Evolutionary conservation across 2,113 vertebrate genomes (phyloP).

Genomic region (Aphyosemion australe): DNA sequence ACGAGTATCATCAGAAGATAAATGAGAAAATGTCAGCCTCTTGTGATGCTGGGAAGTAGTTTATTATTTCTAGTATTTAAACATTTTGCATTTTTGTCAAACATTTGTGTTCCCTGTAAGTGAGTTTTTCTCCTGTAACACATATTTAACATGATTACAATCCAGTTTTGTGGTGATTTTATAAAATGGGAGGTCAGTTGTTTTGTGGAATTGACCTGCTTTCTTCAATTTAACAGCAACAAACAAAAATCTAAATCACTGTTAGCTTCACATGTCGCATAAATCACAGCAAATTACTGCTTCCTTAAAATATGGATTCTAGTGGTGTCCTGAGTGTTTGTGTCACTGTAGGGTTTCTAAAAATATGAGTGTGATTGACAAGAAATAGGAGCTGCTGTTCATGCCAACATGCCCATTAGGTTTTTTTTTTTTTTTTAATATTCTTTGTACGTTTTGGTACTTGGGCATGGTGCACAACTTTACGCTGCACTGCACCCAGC

Average conservation of each 20-base stretch:
- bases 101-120: not conserved
- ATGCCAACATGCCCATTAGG: not conserved
- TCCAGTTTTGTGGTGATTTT: not conserved
- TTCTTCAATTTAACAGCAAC: not conserved
- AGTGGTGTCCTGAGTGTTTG: no score
- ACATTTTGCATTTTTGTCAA: conserved; percentile 4
- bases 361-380: not conserved
- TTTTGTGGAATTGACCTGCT: not conserved
- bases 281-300: not conserved
- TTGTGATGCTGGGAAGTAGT: not conserved
- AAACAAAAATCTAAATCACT: not conserved
- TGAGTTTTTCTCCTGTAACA: not conserved
- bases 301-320: not conserved
- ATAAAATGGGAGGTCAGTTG: not conserved
- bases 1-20: conserved; percentile 10
- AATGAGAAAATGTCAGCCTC: conserved; percentile 1
- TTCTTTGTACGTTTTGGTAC: not conserved
- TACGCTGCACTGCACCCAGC: conserved; percentile 11
- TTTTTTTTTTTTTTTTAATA: not conserved
- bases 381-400: not conserved
- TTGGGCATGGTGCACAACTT: not conserved
- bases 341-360: no score
- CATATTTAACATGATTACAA: not conserved
- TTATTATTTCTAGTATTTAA: conserved; percentile 18
- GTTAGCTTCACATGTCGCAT: not conserved